Base-by-base conservation (phyloP, 2,888 invertebrate genomes). In the Antitype chi region DNA sequence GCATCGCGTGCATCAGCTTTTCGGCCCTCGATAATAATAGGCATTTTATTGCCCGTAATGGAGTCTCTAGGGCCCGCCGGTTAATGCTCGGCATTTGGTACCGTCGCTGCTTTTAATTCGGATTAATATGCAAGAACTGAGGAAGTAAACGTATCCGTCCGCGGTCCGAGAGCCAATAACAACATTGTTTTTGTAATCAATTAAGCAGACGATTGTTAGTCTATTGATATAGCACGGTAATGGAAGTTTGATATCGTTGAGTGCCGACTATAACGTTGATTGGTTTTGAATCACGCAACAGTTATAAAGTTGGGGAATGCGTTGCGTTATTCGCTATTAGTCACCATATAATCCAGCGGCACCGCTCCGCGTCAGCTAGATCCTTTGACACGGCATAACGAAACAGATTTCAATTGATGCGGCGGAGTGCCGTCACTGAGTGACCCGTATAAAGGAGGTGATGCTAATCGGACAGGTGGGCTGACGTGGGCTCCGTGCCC, bases 1-100 rank as follows among this genome's bases (percentile, higher is more conserved):
- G 96, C 96, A 96, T 96, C 96, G 96, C 96, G 96, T 96, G 96
- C 96, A 96, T 96, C 95, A 94, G 95, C 94, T 96, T 96, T 96
- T 96, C 94, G 96, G 94, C 95, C 95, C 96, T 96, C 95, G 96
- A 96, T 96, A 96, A 96, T 96, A 96, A 96, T 96, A 96, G 96
- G 95, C 96, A 96, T 96, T 96, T 96, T 96, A 96, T 96, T 96
- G 94, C 95, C 94, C 91, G 93, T 96, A 96, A 96, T 96, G 95
- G 95, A 96, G 96, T 96, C 96, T 96, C 96, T 96, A 96, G 96
- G 96, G 96, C 94, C 94, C 91, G 88, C 83, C 92, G 92, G 92
- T 94, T 95, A 95, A 95, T 94, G 94, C 93, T 92, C 91, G 87
- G 87, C 93, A 93, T 94, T 95, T 92, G 93, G 94, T 93, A 92